These are phyloP conservation scores for Chesias legatella DNA, from an alignment of 2,888 invertebrate genomes.

Conservation along the genomic window DNA sequence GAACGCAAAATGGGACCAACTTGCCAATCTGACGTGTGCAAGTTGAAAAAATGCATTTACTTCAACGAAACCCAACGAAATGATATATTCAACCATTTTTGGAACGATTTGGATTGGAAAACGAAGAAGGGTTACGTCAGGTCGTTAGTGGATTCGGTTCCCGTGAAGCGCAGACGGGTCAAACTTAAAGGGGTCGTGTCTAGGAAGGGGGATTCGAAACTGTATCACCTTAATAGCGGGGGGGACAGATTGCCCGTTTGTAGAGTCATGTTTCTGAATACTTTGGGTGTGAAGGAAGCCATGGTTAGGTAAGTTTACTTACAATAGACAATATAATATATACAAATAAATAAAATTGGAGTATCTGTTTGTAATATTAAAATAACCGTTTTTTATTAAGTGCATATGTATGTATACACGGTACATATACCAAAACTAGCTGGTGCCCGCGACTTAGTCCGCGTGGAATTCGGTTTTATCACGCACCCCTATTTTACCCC, in stretches of 20 bases:
- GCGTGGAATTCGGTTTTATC: too few species aligned
- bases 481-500: too few species aligned
- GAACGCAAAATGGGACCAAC: constrained; percentile 47
- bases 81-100: constrained; percentile 49
- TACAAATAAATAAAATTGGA: too few species aligned
- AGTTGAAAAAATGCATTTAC: constrained; percentile 38
- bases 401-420: too few species aligned
- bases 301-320: constrained; percentile 46
- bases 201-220: constrained; percentile 51
- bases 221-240: constrained; percentile 41
- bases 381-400: too few species aligned
- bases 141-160: constrained; percentile 43
- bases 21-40: constrained; percentile 45
- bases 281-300: constrained; percentile 58
- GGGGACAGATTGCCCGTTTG: constrained; percentile 45
- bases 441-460: too few species aligned
- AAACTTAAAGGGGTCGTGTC: constrained; percentile 41
- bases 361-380: too few species aligned
- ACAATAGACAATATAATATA: too few species aligned
- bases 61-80: constrained; percentile 39
- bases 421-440: too few species aligned
- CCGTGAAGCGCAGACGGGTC: constrained; percentile 44
- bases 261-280: constrained; percentile 53
- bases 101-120: constrained; percentile 54
- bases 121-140: constrained; percentile 47